Percentiles rank a stretch among this genome's conserved stretches.
Conservation (phyloP, 2,797 vertebrate genomes). For the Adrianichthys oophorus region DNA sequence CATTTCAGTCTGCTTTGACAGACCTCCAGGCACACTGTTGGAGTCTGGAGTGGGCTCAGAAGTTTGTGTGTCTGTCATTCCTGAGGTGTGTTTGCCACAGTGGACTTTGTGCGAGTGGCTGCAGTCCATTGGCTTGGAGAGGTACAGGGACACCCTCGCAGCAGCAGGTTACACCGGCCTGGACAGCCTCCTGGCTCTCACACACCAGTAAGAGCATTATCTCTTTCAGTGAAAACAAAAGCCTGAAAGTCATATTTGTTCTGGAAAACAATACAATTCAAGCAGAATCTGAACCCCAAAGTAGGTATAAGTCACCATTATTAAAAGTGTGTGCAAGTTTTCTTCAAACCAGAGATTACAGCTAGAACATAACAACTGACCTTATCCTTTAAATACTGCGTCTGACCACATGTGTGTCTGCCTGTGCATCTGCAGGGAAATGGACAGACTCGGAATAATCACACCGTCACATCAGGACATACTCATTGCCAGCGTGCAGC, state of each 20-base stretch:
- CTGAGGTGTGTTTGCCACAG: constrained; percentile 89
- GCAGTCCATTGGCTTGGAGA: constrained; percentile 94
- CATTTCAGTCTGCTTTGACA: constrained; percentile 51
- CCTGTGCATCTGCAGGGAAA: constrained; percentile 81
- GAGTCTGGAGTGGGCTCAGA: constrained; percentile 89
- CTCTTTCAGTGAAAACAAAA: too few species aligned
- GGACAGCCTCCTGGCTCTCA: constrained; percentile 93
- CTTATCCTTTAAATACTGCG: constrained; percentile 7
- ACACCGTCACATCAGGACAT: constrained; percentile 91
- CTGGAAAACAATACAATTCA: too few species aligned
- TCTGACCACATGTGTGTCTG: constrained; percentile 33
- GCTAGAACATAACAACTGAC: background rate
- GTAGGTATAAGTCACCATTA: background rate
- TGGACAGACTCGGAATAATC: constrained; percentile 93
- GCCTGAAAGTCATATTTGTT: too few species aligned
- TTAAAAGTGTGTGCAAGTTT: background rate
- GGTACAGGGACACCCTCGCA: constrained; percentile 96
- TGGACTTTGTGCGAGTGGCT: constrained; percentile 92
- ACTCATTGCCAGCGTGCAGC: constrained; percentile 88
- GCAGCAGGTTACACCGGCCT: constrained; percentile 94
- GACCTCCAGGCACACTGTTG: constrained; percentile 87
- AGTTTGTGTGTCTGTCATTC: constrained; percentile 87
- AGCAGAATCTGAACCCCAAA: constrained; percentile 16
- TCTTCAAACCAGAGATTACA: background rate
- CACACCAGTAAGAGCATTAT: constrained; percentile 92